Percentiles rank a stretch among this genome's conserved stretches.
phyloP scores from a whole-genome alignment of 1,140 invertebrate species.

The Tetramorium alpestre region DNA sequence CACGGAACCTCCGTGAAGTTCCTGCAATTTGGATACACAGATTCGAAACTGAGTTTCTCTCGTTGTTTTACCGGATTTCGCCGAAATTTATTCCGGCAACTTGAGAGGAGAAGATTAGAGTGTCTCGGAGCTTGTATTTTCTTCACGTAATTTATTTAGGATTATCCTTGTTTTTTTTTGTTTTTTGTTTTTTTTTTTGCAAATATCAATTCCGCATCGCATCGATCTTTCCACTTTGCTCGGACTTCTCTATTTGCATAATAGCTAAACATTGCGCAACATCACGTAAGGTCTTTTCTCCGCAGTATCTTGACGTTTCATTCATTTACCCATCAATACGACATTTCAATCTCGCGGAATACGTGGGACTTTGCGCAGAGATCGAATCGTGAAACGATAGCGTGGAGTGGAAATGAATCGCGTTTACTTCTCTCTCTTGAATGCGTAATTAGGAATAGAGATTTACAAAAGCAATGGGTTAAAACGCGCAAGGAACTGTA shows the following conservation, averaged over 20 bases:
- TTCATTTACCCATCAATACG: neutral
- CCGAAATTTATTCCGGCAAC: neutral
- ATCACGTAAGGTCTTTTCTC: neutral
- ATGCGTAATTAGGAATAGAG: neutral
- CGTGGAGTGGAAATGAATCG: neutral
- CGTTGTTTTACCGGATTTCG: neutral
- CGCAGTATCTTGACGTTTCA: neutral
- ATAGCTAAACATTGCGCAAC: neutral
- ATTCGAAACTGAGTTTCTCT: neutral
- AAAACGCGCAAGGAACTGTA: neutral
- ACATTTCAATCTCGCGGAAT: neutral
- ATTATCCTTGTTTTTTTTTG: neutral
- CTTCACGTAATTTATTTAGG: neutral
- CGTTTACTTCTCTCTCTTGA: neutral
- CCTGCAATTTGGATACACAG: slow-evolving; percentile 15
- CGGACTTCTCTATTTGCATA: neutral
- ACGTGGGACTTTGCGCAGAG: neutral
- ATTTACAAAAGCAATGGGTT: neutral
- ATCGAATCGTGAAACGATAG: neutral
- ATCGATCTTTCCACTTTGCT: neutral
- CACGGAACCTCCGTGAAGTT: slow-evolving; percentile 37
- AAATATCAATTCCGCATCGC: neutral
- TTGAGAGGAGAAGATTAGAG: neutral
- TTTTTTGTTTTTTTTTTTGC: neutral
- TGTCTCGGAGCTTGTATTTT: neutral